Base-by-base conservation (phyloP, 2,113 vertebrate genomes). In the Muscicapa adusta region DNA sequence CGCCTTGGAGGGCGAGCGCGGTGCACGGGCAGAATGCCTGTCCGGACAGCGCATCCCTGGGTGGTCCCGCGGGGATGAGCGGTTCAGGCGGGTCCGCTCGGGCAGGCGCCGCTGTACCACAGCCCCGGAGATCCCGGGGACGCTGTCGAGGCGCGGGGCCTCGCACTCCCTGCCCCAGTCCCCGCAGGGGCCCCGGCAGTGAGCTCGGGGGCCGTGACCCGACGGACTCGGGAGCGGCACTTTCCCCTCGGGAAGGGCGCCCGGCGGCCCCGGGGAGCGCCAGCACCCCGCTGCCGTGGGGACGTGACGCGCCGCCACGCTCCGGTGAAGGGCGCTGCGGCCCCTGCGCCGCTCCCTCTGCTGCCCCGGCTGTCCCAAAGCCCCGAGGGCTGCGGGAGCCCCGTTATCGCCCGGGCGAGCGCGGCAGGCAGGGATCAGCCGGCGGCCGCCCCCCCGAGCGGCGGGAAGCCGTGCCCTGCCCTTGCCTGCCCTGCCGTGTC, bases 21-120 rank as follows among this genome's bases (percentile, higher is more conserved):
- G 19, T 33, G 5, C 28, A 1, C 10, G 2, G 26, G 18, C 23
- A 23, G 14, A 12, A 29, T 6, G 23, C 6, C 1, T 23, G 3
- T 31, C 19, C 7, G 10, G 11, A 13, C 7, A 24, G 9, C 12
- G 19, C 16, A 3, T 12, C n/a, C 56, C 12, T 50, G 12, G 6
- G 13, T 19, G 28, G 9, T 31, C 26, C n/a, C 17, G 10, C 5
- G 24, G n/a, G 29, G 12, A 23, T 19, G 20, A 11, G 25, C 26
- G 26, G 28, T 3, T 13, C 34, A 12, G 40, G 40, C 40, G 40
- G 33, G 28, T 3, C 16, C 34, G 47, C 36, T 18, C 8, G 3
- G 40, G 14, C 36, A 6, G 51, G 24, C 40, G 40, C 40, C 40
- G 40, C 16, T 3, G 10, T 11, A 5, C 12, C 6, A 13, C 34